phyloP scores from a whole-genome alignment of 2,113 vertebrate species.

The Psittacara wagleri region DNA sequence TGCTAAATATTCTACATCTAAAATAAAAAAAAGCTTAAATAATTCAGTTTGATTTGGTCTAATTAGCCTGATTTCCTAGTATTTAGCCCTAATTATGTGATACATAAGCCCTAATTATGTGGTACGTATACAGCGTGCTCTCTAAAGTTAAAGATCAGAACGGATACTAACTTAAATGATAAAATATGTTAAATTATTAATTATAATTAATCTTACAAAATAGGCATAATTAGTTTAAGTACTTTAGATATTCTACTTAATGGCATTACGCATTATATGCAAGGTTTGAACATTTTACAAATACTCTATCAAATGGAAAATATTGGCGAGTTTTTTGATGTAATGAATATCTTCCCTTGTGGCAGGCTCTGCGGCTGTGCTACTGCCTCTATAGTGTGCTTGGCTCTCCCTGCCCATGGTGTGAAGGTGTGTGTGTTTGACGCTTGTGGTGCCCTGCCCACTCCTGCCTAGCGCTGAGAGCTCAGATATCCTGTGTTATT shows the following conservation, averaged over 20 bases:
- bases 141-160: conserved; percentile 87
- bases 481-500: not conserved
- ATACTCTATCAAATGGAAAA: conserved; percentile 5
- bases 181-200: conserved; percentile 87
- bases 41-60: conserved; percentile 86
- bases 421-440: not conserved
- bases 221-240: conserved; percentile 84
- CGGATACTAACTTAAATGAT: conserved; percentile 85
- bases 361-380: not conserved
- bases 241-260: conserved; percentile 81
- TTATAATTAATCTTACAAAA: conserved; percentile 86
- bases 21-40: conserved; percentile 82
- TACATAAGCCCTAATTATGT: conserved; percentile 84
- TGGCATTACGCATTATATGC: conserved; percentile 71
- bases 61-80: conserved; percentile 86
- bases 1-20: conserved; percentile 79
- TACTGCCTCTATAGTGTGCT: not conserved
- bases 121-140: conserved; percentile 80
- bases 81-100: conserved; percentile 86
- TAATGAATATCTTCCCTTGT: not conserved
- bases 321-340: not conserved
- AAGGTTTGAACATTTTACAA: conserved; percentile 66
- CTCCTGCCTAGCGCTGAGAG: not conserved
- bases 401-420: not conserved
- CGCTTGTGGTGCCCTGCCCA: not conserved